Conservation (phyloP, 2,113 vertebrate genomes). For the Cyphomyrus discorhynchus region DNA sequence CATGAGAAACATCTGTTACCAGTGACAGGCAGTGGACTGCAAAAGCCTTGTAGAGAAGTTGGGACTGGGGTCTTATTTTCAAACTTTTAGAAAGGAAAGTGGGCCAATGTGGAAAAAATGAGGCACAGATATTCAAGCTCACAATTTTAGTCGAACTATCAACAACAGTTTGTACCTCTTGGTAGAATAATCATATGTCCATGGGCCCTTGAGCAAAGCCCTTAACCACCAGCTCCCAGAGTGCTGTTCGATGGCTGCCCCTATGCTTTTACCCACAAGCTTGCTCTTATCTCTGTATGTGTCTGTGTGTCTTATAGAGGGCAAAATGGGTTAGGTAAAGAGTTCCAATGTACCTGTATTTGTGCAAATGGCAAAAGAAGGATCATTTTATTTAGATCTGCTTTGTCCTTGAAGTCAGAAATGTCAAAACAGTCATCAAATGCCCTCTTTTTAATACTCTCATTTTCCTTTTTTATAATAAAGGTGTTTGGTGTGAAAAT, state of each 20-base stretch:
- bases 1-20: not conserved
- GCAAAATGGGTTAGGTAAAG: not conserved
- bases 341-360: not conserved
- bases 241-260: not conserved
- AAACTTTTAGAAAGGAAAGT: conserved; percentile 19
- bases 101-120: not conserved
- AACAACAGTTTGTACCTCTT: not conserved
- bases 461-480: not conserved
- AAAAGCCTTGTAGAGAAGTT: not conserved
- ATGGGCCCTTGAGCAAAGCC: not conserved
- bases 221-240: not conserved
- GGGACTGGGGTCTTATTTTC: conserved; percentile 23
- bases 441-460: not conserved
- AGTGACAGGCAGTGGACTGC: not conserved
- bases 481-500: not conserved
- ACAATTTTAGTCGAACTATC: not conserved
- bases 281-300: not conserved
- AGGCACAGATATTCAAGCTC: not conserved
- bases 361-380: not conserved
- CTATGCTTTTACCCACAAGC: not conserved
- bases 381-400: not conserved
- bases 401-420: not conserved
- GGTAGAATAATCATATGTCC: not conserved
- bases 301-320: not conserved
- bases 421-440: not conserved